Base-by-base conservation (phyloP, 2,797 vertebrate species). In the Mus caroli region DNA sequence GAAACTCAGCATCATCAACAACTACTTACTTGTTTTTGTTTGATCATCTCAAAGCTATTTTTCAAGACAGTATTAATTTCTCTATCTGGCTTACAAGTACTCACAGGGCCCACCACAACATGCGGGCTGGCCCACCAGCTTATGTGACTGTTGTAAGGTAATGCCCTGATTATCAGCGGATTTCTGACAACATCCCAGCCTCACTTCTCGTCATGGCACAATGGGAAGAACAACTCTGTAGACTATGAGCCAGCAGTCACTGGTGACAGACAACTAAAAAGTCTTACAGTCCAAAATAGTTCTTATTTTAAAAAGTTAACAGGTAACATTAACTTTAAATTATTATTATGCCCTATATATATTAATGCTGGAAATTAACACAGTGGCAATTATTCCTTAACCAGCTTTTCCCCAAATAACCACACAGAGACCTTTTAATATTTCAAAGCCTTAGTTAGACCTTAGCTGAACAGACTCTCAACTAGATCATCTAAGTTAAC, bases 271-370 rank as follows among this genome's bases (percentile, higher is more conserved):
- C 11, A 83, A 37, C 85, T 34, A 58, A 54, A 94, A 69, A 64
- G 10, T 50, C 43, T 91, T 67, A 26, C 10, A 52, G 50, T 78
- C 15, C n/a, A 91, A 95, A 92, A 67, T 3, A 52, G 93, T 43
- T 80, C 83, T 60, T 46, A 78, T 50, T 82, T 96, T 26, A 86
- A 82, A 40, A 92, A 86, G 28, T 2, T 93, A 46, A 67, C 34
- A 90, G 4, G 3, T 67, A 28, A 31, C 79, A 82, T 11, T 73
- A 91, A 54, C 52, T 20, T 88, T 69, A 69, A n/a, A n/a, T 67
- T 14, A 67, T 34, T 69, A 69, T 9, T n/a, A 69, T 69, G 34
- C 67, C 31, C 14, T 69, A 34, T n/a, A n/a, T n/a, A 69, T n/a
- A 46, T 46, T 46, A 69, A 69, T 69, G 31, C 34, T 69, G 17